phyloP scores from a whole-genome alignment of 2,797 vertebrate genomes.

The Etheostoma perlongum region DNA sequence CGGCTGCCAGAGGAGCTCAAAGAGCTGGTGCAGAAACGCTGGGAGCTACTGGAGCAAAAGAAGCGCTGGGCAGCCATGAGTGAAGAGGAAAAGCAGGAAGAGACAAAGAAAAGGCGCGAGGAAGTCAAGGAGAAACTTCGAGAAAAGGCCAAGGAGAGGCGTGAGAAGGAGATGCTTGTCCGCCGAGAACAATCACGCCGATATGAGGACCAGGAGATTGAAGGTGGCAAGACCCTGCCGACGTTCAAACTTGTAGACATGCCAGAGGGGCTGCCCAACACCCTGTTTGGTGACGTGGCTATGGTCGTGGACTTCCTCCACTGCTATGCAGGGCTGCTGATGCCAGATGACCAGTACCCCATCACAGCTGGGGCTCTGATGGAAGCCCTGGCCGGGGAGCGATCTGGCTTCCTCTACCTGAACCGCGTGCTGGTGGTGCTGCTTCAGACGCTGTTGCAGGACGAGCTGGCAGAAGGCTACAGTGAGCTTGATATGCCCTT shows the following conservation, averaged over 20 bases:
- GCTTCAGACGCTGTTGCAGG: conserved; percentile 95
- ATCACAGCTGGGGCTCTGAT: conserved; percentile 92
- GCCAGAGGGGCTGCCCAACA: conserved; percentile 95
- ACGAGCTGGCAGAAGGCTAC: conserved; percentile 97
- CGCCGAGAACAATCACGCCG: conserved; percentile 91
- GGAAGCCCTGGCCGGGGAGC: conserved; percentile 94
- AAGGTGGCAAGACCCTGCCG: conserved; percentile 87
- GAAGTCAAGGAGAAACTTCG: conserved; percentile 92
- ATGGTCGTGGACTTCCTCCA: conserved; percentile 97
- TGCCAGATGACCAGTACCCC: conserved; percentile 95
- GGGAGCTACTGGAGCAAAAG: conserved; percentile 92
- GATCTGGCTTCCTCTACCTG: conserved; percentile 94
- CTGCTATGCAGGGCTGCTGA: conserved; percentile 92
- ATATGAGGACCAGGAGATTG: conserved; percentile 94
- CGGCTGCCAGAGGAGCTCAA: conserved; percentile 93
- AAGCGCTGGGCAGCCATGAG: conserved; percentile 94
- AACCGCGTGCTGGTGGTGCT: conserved; percentile 95
- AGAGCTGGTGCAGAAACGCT: conserved; percentile 93
- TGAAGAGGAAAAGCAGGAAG: conserved; percentile 91
- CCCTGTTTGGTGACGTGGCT: conserved; percentile 94
- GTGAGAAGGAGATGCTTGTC: conserved; percentile 92
- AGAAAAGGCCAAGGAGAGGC: conserved; percentile 93
- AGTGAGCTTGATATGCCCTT: conserved; percentile 95
- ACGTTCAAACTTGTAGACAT: conserved; percentile 93
- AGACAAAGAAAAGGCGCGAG: conserved; percentile 90